These are phyloP conservation scores for Tenualosa ilisha DNA, from an alignment of 2,797 vertebrate genomes.

Conservation along the genomic window DNA sequence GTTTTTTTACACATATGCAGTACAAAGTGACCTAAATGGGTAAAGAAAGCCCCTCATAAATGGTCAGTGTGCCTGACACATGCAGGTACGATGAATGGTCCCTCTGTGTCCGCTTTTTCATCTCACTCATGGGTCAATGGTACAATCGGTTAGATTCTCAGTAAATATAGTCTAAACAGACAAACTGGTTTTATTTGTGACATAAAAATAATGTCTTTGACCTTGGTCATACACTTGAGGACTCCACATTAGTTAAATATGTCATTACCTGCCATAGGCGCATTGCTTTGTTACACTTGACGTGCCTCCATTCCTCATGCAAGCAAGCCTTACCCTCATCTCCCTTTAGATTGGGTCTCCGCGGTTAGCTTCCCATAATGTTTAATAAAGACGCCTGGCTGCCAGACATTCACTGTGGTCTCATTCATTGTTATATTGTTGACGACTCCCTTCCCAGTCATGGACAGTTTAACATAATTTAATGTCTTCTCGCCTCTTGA, in stretches of 20 bases:
- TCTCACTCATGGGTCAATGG: neutral
- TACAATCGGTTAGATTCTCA: slow-evolving; percentile 14
- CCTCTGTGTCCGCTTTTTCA: neutral
- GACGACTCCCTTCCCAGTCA: neutral
- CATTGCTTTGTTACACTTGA: neutral
- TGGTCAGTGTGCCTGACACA: neutral
- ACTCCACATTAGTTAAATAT: neutral
- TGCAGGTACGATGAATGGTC: neutral
- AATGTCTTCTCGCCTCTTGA: neutral
- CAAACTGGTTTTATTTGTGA: neutral
- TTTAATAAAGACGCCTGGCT: neutral
- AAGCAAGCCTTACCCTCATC: neutral
- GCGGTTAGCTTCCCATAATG: neutral
- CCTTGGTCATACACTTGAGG: neutral
- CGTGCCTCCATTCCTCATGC: neutral
- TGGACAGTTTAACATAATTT: slow-evolving; percentile 21
- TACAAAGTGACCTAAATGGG: neutral
- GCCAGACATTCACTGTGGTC: slow-evolving; percentile 5
- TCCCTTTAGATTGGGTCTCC: neutral
- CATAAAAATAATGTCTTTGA: slow-evolving; percentile 3
- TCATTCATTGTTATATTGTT: slow-evolving; percentile 10
- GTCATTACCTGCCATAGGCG: neutral
- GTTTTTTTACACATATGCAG: neutral
- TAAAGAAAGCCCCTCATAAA: neutral
- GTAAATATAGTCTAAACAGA: neutral